Base-by-base conservation (phyloP, 2,113 vertebrate genomes). In the Chaenocephalus aceratus region DNA sequence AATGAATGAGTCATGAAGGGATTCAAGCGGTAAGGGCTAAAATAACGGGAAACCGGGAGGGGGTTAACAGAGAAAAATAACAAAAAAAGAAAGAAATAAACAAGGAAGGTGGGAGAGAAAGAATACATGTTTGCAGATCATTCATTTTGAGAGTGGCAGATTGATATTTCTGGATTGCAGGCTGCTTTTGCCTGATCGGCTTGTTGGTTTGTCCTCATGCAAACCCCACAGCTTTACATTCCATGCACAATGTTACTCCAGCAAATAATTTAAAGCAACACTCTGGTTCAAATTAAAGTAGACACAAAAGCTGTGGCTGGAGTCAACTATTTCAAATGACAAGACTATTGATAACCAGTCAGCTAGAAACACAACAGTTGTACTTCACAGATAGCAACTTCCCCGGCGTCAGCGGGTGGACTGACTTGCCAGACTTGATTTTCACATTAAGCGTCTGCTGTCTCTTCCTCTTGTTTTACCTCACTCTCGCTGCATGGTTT, bases 391-490 rank as follows among this genome's bases (percentile, higher is more conserved):
- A 44, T 23, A 57, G 16, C 56, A 23, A 36, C 41, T 58, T 57
- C 18, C 12, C 41, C 44, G 30, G 30, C 3, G 5, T 68, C 16
- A 53, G 46, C 14, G 67, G 36, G 36, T 63, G 73, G 30, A 59
- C 44, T 44, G 54, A 23, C 57, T 75, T 46, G 72, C 68, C 62
- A 48, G 58, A 83, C 67, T 70, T 79, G 49, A 79, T 62, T 21
- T 80, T 63, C 64, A 85, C 65, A 75, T 77, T 73, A 51, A 23
- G 45, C 1, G 0, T 60, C 46, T 48, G 21, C 61, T 4, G 45
- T 67, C n/a, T 4, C 26, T 34, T 14, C 44, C 16, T 16, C 41
- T 65, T 23, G 7, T 52, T 30, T 23, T 34, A 30, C n/a, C 34
- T 64, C 69, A 64, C 8, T 64, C 16, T 36, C 5, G 4, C 44